Evolutionary conservation across 92 coral and sea anemone species (phyloP).

Genomic region (Virgularia gustaviana): DNA sequence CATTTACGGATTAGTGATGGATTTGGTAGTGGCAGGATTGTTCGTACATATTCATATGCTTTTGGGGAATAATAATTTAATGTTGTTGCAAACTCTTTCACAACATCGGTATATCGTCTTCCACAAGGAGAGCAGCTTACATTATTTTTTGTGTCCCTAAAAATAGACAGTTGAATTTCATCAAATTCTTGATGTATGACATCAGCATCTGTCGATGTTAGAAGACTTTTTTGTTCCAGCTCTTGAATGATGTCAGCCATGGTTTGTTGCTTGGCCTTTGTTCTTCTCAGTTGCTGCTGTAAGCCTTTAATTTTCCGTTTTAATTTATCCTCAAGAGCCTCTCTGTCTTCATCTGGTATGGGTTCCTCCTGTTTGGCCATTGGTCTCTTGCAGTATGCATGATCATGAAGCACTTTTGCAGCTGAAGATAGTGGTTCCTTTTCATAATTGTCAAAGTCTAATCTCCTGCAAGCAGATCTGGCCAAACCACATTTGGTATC

Average conservation of each 20-base stretch:
- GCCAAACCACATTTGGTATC: too few species aligned
- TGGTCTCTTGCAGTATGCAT: too few species aligned
- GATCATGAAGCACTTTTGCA: too few species aligned
- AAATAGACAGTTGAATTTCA: neutral
- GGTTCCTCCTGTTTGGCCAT: too few species aligned
- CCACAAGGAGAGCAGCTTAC: neutral
- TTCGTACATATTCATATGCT: neutral
- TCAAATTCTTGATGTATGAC: conserved; percentile 2
- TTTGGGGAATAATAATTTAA: conserved; percentile 13
- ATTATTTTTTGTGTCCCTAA: neutral
- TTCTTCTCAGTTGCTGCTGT: neutral
- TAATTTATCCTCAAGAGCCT: too few species aligned
- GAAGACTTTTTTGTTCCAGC: neutral
- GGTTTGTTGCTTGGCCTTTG: neutral
- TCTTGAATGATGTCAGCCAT: neutral
- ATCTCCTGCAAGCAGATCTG: too few species aligned
- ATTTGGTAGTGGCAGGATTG: conserved; percentile 18
- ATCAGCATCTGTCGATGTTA: conserved; percentile 13
- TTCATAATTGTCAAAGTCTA: too few species aligned
- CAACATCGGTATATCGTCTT: conserved; percentile 15
- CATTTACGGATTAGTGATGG: neutral
- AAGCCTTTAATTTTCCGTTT: neutral
- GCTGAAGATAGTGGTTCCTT: too few species aligned
- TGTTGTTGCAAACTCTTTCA: conserved; percentile 19
- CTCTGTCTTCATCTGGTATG: too few species aligned